Evolutionary conservation across 2,888 invertebrate species (phyloP).

Genomic region (Calliphora vomitoria): DNA sequence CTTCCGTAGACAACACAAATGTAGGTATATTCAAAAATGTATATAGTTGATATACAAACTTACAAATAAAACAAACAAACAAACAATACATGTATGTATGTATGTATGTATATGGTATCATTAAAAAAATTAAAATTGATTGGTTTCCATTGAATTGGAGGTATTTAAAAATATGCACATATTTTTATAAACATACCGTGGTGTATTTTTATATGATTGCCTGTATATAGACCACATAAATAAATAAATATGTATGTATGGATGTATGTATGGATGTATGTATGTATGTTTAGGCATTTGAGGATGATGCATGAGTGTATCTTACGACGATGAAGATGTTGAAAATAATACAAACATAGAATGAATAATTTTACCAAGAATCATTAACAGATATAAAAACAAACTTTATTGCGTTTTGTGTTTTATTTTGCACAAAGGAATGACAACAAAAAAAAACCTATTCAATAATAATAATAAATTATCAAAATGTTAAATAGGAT

Average conservation of each 20-base stretch:
- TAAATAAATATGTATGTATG: background rate
- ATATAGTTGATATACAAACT: background rate
- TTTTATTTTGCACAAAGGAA: background rate
- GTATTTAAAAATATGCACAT: conserved; percentile 4
- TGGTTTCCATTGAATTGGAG: conserved; percentile 17
- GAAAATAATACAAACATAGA: background rate
- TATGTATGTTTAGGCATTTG: background rate
- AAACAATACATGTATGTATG: background rate
- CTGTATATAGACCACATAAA: background rate
- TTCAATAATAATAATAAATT: conserved; percentile 1
- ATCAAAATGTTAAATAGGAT: background rate
- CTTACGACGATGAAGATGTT: conserved; percentile 4
- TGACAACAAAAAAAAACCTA: background rate
- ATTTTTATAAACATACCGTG: background rate
- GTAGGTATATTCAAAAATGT: background rate
- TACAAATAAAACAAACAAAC: background rate
- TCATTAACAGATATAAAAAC: background rate
- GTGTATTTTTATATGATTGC: background rate
- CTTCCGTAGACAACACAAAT: conserved; percentile 31
- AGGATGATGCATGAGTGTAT: background rate
- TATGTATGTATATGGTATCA: background rate
- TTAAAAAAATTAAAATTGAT: conserved; percentile 30
- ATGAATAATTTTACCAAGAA: conserved; percentile 4
- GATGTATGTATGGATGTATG: background rate
- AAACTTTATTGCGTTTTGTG: background rate